Conservation (phyloP, 2,113 vertebrate genomes). For the Sakesphorus luctuosus region DNA sequence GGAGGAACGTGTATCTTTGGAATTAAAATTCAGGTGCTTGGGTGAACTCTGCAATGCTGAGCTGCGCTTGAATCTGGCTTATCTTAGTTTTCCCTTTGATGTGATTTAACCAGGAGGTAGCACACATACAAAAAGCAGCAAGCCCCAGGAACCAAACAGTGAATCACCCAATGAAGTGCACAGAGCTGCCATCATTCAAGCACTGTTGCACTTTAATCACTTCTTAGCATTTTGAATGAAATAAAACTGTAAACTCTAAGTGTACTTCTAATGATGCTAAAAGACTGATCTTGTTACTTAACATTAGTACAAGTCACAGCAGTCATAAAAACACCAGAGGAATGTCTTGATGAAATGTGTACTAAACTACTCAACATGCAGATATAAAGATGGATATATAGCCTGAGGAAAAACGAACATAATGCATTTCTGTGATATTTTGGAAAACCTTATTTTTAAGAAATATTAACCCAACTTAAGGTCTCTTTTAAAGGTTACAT, state of each 20-base stretch:
- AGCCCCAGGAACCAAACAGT: neutral
- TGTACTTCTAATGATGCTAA: neutral
- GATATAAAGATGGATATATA: slow-evolving; percentile 43
- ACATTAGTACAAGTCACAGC: neutral
- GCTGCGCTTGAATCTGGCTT: neutral
- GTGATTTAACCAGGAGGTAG: neutral
- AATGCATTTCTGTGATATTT: slow-evolving; percentile 33
- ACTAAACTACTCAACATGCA: slow-evolving; percentile 33
- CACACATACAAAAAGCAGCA: neutral
- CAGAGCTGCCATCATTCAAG: neutral
- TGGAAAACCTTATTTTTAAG: slow-evolving; percentile 63
- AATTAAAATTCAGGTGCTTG: slow-evolving; percentile 25
- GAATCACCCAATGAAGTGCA: neutral
- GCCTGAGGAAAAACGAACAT: slow-evolving; percentile 55
- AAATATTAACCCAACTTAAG: slow-evolving; percentile 76
- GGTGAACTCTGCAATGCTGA: neutral
- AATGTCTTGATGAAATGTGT: slow-evolving; percentile 38
- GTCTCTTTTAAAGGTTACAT: slow-evolving; percentile 72
- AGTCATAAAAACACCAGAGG: neutral
- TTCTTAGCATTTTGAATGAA: neutral
- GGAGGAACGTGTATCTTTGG: neutral
- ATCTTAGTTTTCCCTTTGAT: slow-evolving; percentile 2
- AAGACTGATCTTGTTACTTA: neutral
- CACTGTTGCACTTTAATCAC: neutral
- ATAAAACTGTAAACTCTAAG: neutral